Conservation (phyloP, 1,140 invertebrate species). For the Elysia chlorotica region DNA sequence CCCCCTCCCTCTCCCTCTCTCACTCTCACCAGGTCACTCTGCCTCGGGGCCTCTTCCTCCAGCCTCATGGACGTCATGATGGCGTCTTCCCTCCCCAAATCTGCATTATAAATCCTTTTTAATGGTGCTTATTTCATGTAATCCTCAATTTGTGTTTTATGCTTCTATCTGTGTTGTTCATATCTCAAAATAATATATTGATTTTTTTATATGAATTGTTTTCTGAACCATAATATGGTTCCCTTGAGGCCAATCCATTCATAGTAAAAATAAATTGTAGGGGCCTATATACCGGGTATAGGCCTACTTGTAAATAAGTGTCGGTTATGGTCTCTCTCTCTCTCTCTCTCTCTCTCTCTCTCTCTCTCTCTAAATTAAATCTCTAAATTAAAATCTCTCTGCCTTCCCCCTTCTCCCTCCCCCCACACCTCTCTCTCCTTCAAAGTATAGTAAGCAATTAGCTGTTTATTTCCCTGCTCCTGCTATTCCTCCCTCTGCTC, state of each 20-base stretch:
- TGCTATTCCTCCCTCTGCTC: no score
- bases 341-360: conserved; percentile 1
- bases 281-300: not conserved
- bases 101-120: not conserved
- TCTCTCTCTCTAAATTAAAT: not conserved
- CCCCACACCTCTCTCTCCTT: no score
- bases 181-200: not conserved
- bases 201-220: not conserved
- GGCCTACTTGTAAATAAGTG: not conserved
- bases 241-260: not conserved
- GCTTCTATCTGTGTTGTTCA: not conserved
- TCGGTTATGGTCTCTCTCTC: not conserved
- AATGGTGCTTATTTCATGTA: not conserved
- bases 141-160: not conserved
- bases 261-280: not conserved
- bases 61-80: not conserved
- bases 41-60: not conserved
- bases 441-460: no score
- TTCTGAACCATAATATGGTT: not conserved
- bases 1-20: not conserved
- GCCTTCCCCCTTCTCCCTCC: no score
- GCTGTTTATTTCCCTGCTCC: no score
- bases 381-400: no score
- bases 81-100: not conserved
- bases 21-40: no score